Percentiles rank a stretch among this genome's conserved stretches.
Conservation (phyloP, 2,113 vertebrate species). For the Abramis brama region DNA sequence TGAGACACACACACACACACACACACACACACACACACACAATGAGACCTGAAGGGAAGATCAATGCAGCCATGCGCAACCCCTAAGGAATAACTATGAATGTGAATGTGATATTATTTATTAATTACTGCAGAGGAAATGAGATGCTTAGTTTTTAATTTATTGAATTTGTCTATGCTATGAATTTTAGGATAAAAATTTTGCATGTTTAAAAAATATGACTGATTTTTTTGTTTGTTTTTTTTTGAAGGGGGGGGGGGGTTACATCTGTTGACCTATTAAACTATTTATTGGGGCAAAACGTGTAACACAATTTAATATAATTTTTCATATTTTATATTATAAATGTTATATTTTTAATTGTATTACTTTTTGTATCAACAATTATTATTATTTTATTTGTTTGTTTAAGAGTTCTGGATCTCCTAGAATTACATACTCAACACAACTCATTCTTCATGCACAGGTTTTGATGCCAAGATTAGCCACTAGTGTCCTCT, state of each 20-base stretch:
- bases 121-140: conserved; percentile 12
- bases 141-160: conserved; percentile 3
- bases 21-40: conserved; percentile 32
- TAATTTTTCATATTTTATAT: neutral
- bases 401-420: too few relatives aligned
- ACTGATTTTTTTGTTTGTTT: neutral
- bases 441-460: neutral
- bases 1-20: conserved; percentile 6
- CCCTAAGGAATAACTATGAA: neutral
- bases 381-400: neutral
- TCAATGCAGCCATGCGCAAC: conserved; percentile 10
- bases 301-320: neutral
- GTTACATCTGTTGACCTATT: neutral
- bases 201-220: neutral
- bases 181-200: neutral
- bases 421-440: neutral
- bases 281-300: neutral
- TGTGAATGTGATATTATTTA: conserved; percentile 21
- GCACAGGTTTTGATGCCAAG: neutral
- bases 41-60: conserved; percentile 57
- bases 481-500: conserved; percentile 48
- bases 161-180: neutral
- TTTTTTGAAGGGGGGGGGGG: neutral
- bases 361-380: neutral
- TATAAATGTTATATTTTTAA: neutral